Base-by-base conservation (phyloP, 35 echinoderm and acorn worm species). In the Acanthaster planci region DNA sequence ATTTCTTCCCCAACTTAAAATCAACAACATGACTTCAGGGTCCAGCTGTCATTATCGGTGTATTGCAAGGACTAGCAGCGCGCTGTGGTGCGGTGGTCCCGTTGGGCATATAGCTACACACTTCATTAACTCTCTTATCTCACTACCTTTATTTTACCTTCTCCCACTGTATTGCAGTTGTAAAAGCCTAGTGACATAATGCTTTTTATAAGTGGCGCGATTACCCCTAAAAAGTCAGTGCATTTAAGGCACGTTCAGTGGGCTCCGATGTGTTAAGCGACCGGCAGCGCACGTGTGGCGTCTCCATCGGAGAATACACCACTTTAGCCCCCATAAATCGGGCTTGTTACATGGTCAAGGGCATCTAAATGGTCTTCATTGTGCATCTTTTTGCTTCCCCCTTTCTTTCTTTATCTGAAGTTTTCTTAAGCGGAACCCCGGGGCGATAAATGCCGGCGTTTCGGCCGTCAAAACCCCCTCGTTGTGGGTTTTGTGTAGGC, bases 111-210 rank as follows among this genome's bases (percentile, higher is more conserved):
- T 72, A 31, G 26, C 34, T 26, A 72, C 23, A 72, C 64, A 72
- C 64, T 72, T 72, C 64, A 72, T 72, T 72, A 72, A 72, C 64
- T 72, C 64, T 72, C 64, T 72, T 72, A 72, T 72, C 64, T 47
- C 42, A 4, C 42, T 47, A 4, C 12, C 42, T 47, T 47, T 47
- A 6, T 72, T 35, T 72, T 72, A 72, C 64, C 30, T 26, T 72
- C 64, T 29, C 64, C 64, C 64, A 27, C 30, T 72, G 22, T 72
- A 29, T 72, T 26, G 34, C 14, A 34, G 19, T 72, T 72, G 18
- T 26, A 72, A 47, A 47, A 72, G 64, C 64, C 22, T 4, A 72
- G 64, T 10, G 64, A 72, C 64, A 72, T 72, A 72, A 72, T 72
- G 64, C 64, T 72, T 29, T n/a, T 72, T 10, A 34, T 14, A 26